Conservation (phyloP, 2,797 vertebrate genomes). For the Astyanax mexicanus region DNA sequence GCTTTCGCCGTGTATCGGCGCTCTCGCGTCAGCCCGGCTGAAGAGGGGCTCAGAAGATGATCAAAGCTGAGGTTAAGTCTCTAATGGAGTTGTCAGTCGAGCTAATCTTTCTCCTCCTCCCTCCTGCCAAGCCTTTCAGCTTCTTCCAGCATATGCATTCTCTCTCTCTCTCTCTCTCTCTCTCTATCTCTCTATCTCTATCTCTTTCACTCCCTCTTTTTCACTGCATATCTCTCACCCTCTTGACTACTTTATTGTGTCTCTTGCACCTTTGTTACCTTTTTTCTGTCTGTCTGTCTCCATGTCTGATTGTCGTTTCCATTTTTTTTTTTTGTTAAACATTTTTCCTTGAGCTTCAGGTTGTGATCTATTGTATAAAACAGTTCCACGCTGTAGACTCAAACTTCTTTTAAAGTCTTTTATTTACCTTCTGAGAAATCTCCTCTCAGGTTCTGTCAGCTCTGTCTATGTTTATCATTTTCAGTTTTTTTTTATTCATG, state of each 20-base stretch:
- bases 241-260: conserved; percentile 1
- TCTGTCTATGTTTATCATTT: too few species aligned
- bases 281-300: not conserved
- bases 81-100: conserved; percentile 81
- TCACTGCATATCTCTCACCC: not conserved
- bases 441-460: too few species aligned
- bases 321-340: conserved; percentile 2
- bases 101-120: conserved; percentile 76
- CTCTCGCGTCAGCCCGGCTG: conserved; percentile 56
- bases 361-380: too few species aligned
- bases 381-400: too few species aligned
- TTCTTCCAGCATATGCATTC: conserved; percentile 49
- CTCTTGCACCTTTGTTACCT: conserved; percentile 2
- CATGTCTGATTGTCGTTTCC: too few species aligned
- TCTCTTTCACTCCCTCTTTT: conserved; percentile 1
- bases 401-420: too few species aligned
- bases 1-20: conserved; percentile 73
- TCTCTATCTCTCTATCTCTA: not conserved
- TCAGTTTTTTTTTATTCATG: too few species aligned
- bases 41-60: conserved; percentile 75
- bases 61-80: conserved; percentile 84
- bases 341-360: not conserved
- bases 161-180: conserved; percentile 10
- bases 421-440: too few species aligned
- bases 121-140: conserved; percentile 68